Evolutionary conservation across 2,888 invertebrate species (phyloP).

Genomic region (Cyclophora punctaria): DNA sequence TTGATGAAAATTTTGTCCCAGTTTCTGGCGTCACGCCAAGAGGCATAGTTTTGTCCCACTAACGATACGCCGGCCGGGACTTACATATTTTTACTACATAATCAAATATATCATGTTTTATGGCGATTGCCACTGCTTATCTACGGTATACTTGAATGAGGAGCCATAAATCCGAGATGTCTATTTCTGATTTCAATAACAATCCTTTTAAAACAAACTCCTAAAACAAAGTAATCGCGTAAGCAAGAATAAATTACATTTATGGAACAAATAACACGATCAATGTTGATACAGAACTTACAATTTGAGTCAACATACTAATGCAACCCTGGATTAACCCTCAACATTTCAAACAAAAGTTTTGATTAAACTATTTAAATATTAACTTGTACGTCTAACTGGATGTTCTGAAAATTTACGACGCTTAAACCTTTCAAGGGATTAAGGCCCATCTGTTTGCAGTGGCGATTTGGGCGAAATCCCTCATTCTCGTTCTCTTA

Average conservation of each 20-base stretch:
- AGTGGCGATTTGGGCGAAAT: constrained; percentile 22
- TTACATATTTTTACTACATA: constrained; percentile 20
- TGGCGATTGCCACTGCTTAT: constrained; percentile 6
- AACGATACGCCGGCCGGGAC: constrained; percentile 32
- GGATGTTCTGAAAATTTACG: constrained; percentile 1
- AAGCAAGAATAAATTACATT: neutral
- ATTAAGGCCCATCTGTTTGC: constrained; percentile 20
- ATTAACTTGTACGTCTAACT: neutral
- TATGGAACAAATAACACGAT: neutral
- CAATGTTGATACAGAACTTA: neutral
- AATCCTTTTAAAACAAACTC: neutral
- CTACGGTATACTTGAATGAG: constrained; percentile 4
- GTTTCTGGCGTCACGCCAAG: constrained; percentile 46
- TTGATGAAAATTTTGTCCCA: constrained; percentile 50
- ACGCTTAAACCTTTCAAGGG: constrained; percentile 13
- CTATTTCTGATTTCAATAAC: neutral
- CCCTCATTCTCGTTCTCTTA: constrained; percentile 27
- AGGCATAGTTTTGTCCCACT: constrained; percentile 41
- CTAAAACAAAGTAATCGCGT: no score
- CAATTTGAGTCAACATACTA: neutral
- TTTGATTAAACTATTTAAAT: neutral
- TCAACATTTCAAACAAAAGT: neutral
- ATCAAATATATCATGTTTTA: constrained; percentile 17
- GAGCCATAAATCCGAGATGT: neutral
- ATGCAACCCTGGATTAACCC: neutral